Conservation (phyloP, 2,797 vertebrate genomes). For the Tokudaia muenninki region DNA sequence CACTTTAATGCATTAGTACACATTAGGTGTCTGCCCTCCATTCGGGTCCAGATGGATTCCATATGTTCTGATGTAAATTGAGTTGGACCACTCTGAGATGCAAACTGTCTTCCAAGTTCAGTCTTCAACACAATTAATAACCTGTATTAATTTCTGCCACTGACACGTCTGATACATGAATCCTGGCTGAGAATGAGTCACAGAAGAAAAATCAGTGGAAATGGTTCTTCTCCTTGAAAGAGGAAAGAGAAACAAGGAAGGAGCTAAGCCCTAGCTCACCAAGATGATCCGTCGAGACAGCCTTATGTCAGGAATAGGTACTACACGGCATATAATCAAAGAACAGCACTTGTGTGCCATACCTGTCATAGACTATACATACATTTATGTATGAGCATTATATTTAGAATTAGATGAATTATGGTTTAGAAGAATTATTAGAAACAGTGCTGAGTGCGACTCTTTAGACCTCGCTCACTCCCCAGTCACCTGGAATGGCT, state of each 20-base stretch:
- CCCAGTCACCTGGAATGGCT: neutral
- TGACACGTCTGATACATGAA: neutral
- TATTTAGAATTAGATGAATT: neutral
- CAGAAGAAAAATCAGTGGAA: conserved; percentile 14
- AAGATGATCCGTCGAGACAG: neutral
- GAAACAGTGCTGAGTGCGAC: neutral
- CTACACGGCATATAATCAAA: neutral
- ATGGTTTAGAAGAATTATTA: neutral
- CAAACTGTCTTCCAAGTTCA: conserved; percentile 38
- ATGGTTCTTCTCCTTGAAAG: conserved; percentile 21
- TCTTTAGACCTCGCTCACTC: conserved; percentile 11
- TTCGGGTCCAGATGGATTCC: neutral
- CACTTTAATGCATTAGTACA: neutral
- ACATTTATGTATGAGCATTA: neutral
- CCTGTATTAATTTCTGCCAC: neutral
- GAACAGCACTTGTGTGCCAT: neutral
- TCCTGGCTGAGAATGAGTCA: conserved; percentile 30
- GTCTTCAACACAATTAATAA: conserved; percentile 47
- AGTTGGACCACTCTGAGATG: conserved; percentile 15
- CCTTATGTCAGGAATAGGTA: neutral
- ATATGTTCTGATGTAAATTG: conserved; percentile 48
- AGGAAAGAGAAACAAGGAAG: conserved; percentile 9
- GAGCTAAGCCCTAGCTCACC: neutral
- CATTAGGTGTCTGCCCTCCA: neutral
- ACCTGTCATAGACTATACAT: neutral